phyloP scores from a whole-genome alignment of 2,113 vertebrate genomes.

The Oryzias melastigma region DNA sequence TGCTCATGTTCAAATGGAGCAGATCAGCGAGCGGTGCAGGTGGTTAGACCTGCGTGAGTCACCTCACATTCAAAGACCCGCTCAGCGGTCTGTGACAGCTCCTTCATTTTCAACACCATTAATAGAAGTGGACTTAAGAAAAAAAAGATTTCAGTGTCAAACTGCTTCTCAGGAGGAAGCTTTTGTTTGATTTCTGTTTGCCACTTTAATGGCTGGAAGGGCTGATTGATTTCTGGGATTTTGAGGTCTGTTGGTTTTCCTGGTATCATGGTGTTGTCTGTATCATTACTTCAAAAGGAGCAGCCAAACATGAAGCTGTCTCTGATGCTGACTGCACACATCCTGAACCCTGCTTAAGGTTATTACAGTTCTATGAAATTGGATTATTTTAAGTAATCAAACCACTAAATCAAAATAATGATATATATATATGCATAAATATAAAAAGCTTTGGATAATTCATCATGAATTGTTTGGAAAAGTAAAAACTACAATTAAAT shows the following conservation, averaged over 20 bases:
- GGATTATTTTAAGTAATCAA: too few relatives aligned
- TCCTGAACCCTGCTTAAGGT: too few relatives aligned
- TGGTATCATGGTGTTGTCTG: not conserved
- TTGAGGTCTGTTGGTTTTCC: conserved; percentile 25
- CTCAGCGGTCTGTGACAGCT: conserved; percentile 20
- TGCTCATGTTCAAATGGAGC: conserved; percentile 28
- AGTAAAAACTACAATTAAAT: too few relatives aligned
- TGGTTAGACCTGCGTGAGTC: conserved; percentile 12
- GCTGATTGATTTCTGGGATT: conserved; percentile 38
- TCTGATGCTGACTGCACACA: too few relatives aligned
- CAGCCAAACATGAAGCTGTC: not conserved
- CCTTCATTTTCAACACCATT: conserved; percentile 1
- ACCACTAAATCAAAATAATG: too few relatives aligned
- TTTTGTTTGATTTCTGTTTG: conserved; percentile 33
- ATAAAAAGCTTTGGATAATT: too few relatives aligned
- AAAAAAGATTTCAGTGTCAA: conserved; percentile 24
- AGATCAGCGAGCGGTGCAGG: conserved; percentile 15
- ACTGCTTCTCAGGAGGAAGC: conserved; percentile 21
- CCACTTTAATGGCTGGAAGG: conserved; percentile 18
- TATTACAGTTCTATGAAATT: too few relatives aligned
- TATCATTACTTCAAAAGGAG: not conserved
- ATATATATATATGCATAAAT: too few relatives aligned
- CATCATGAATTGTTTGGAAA: too few relatives aligned
- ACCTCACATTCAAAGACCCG: conserved; percentile 26
- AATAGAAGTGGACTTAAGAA: conserved; percentile 15